Evolutionary conservation across 2,888 invertebrate species (phyloP), one percentile per base, ranked within the genome.

Genomic region (Lepidocyrtinus sp.): DNA sequence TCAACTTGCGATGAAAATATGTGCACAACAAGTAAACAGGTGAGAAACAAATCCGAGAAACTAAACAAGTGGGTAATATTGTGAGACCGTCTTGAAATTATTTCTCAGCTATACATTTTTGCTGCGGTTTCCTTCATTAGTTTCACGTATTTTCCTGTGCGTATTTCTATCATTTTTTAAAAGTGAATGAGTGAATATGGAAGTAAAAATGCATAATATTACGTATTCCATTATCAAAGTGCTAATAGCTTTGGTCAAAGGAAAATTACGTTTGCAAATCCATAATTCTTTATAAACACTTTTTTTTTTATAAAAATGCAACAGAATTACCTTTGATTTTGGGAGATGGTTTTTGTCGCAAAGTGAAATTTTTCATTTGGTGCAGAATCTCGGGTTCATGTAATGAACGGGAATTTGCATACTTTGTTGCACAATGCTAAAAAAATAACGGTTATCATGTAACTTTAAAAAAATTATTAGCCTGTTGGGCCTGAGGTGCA

Each of bases 1-100:
- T 26, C 70, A 63, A 2, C 55, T 36, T 12, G 36, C 12, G 12
- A 27, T 61, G 75, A 72, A 65, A 59, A 59, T 70, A 70, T 27
- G 36, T 19, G 15, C 12, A 61, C 59, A 27, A 26, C 65, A 45
- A 71, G 75, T 75, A 70, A 75, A 75, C 70, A 80, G 80, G 80
- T 80, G 80, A 75, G 80, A 80, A 75, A 75, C 70, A 80, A 80
- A 75, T 80, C 74, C 80, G 80, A 75, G 75, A 71, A 80, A 80
- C 79, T 75, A 71, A 70, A 80, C 74, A 79, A 79, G 79, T 74
- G 74, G 80, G 80, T 80, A 74, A 71, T 80, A 75, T 80, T 55
- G 80, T 80, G 80, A 71, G 80, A 80, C 70, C 61, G 17, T 21
- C 70, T 64, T 71, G 71, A 19, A 70, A 75, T 63, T 80, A 75